phyloP scores from a whole-genome alignment of 2,113 vertebrate genomes.

The Amphilophus citrinellus region DNA sequence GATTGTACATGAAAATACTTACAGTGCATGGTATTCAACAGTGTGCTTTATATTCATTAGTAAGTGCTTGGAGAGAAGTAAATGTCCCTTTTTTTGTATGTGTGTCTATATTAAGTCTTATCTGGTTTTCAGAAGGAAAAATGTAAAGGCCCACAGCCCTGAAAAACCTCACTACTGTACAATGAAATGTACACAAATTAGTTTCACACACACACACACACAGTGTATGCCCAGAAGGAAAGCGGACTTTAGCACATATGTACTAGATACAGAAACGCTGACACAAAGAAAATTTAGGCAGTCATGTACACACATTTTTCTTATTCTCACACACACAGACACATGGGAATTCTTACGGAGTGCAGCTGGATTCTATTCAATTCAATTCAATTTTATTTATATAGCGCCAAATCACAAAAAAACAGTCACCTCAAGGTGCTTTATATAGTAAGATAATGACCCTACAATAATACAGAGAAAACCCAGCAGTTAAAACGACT shows the following conservation, averaged over 20 bases:
- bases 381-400: not conserved
- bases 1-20: conserved; percentile 62
- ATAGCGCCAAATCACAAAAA: no score
- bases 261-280: not conserved
- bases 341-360: conserved; percentile 12
- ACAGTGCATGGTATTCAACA: conserved; percentile 69
- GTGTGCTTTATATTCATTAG: conserved; percentile 64
- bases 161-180: conserved; percentile 48
- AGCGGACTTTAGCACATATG: not conserved
- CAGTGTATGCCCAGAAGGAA: not conserved
- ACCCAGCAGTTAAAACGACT: no score
- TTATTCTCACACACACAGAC: not conserved
- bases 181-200: conserved; percentile 64
- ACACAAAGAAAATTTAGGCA: not conserved
- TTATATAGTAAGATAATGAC: no score
- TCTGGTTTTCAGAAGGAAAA: not conserved
- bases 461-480: no score
- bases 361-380: conserved; percentile 38
- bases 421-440: no score
- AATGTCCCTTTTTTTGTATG: conserved; percentile 30
- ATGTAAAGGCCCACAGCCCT: not conserved
- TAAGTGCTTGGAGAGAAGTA: conserved; percentile 39
- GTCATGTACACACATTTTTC: not conserved
- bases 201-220: not conserved
- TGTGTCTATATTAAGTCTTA: conserved; percentile 11